A percentile compares a stretch with the other conserved stretches of the same genome.
phyloP scores from a whole-genome alignment of 2,113 vertebrate genomes.

The Myodes glareolus region DNA sequence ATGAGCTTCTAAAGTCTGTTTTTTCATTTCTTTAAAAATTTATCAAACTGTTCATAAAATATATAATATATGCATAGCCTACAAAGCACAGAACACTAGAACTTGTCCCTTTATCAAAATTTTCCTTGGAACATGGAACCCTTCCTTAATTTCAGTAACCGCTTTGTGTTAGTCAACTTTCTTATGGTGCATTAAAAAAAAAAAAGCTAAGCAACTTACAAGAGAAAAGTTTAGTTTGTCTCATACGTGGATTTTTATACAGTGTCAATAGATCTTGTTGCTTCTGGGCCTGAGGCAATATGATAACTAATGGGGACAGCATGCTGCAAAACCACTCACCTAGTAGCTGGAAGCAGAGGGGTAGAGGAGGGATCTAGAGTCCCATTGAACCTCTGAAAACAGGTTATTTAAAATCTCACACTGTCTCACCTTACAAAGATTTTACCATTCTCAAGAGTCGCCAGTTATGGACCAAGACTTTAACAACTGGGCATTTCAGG shows the following conservation, averaged over 20 bases:
- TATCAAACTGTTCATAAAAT: not conserved
- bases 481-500: not conserved
- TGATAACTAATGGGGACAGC: not conserved
- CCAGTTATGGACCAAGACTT: not conserved
- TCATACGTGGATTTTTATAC: not conserved
- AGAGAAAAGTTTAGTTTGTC: not conserved
- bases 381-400: fast-evolving
- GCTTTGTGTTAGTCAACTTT: not conserved
- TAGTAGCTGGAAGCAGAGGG: not conserved
- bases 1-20: not conserved
- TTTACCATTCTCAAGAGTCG: not conserved
- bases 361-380: not conserved
- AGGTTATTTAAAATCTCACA: not conserved
- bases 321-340: not conserved
- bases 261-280: not conserved
- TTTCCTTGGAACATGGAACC: not conserved
- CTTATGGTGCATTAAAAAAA: not conserved
- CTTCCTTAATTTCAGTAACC: not conserved
- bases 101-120: not conserved
- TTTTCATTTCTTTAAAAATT: not conserved
- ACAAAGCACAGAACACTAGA: not conserved
- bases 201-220: not conserved
- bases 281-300: not conserved
- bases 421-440: not conserved
- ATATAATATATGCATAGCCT: not conserved